Conservation (phyloP, 2,888 invertebrate genomes). For the Hofmannophila pseudospretella region DNA sequence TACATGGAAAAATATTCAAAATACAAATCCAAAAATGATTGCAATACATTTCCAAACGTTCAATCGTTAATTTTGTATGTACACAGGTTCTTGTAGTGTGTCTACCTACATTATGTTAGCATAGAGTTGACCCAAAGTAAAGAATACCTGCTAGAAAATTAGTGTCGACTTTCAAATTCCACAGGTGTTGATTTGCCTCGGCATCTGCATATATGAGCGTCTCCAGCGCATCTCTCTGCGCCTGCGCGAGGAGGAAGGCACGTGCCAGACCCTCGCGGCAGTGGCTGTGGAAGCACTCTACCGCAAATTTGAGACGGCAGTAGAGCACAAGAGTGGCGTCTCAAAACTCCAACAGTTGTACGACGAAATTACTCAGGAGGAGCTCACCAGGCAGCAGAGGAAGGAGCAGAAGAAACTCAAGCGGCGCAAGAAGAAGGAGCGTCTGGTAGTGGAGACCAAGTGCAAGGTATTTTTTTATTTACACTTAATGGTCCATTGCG, state of each 20-base stretch:
- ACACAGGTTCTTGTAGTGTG: no score
- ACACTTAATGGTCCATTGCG: no score
- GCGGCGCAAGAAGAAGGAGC: slow-evolving; percentile 84
- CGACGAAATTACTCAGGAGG: slow-evolving; percentile 92
- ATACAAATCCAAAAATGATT: no score
- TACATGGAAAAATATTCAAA: no score
- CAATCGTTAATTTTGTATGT: no score
- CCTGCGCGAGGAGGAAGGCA: slow-evolving; percentile 93
- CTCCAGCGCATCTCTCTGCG: slow-evolving; percentile 92
- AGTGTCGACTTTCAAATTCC: no score
- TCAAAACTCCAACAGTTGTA: slow-evolving; percentile 92
- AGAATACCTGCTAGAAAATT: no score
- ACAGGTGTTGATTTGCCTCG: slow-evolving; percentile 92
- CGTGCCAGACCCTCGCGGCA: slow-evolving; percentile 95
- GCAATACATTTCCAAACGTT: no score
- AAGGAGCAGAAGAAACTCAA: slow-evolving; percentile 92
- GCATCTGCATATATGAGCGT: slow-evolving; percentile 94
- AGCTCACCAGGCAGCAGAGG: slow-evolving; percentile 88
- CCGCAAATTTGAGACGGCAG: slow-evolving; percentile 93
- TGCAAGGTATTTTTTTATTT: no score
- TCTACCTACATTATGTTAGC: no score
- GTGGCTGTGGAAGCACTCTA: slow-evolving; percentile 92
- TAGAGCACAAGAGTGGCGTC: slow-evolving; percentile 92
- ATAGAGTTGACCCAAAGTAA: no score
- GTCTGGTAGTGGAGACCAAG: slow-evolving; percentile 60